Conservation (phyloP, 2,797 vertebrate species). For the Parauchenoglanis punctatus region DNA sequence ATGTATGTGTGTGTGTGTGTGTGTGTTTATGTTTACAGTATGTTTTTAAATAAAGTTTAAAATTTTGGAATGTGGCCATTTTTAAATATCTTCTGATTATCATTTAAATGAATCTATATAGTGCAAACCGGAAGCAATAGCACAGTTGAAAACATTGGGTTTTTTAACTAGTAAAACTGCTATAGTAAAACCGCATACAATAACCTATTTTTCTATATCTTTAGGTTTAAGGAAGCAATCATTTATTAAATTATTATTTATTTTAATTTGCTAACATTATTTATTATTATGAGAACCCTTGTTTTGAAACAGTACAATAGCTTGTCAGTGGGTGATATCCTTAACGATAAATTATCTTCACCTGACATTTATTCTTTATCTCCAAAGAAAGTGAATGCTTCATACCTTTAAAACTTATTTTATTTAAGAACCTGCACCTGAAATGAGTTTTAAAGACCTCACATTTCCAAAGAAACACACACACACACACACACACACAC, state of each 20-base stretch:
- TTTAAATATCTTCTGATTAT: neutral
- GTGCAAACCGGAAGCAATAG: neutral
- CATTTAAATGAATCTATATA: neutral
- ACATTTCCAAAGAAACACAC: neutral
- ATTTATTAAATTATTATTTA: neutral
- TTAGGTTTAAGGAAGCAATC: neutral
- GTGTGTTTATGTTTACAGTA: constrained; percentile 63
- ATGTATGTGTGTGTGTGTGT: constrained; percentile 17
- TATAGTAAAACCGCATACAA: neutral
- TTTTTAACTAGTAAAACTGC: neutral
- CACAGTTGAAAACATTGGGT: neutral
- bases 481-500: too few species aligned
- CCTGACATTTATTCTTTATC: neutral
- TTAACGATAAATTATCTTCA: neutral
- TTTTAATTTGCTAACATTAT: neutral
- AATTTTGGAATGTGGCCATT: constrained; percentile 11
- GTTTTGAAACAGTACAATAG: too few species aligned
- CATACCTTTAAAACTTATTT: neutral
- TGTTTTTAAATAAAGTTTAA: constrained; percentile 63
- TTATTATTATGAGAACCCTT: neutral
- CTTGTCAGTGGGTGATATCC: neutral
- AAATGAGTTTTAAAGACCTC: neutral
- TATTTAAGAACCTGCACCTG: neutral
- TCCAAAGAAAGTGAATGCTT: neutral
- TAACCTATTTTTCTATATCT: neutral